These are phyloP conservation scores for Parazoanthus darwini DNA, from an alignment of 92 coral and sea anemone species.

Conservation along the genomic window DNA sequence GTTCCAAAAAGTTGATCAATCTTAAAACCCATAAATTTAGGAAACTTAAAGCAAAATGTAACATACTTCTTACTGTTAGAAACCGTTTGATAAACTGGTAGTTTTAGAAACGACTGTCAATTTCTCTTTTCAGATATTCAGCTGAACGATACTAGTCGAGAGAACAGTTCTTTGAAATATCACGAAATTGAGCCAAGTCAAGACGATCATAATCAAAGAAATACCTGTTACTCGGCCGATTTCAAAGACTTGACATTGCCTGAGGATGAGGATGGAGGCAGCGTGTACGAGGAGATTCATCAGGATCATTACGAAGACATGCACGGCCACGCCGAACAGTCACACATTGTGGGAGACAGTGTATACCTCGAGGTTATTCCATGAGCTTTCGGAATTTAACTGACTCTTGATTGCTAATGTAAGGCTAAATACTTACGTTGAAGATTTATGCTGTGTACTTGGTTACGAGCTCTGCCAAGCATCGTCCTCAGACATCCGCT, in stretches of 20 bases:
- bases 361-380: conserved; percentile 8
- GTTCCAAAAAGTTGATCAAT: too few species aligned
- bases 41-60: too few species aligned
- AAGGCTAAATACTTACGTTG: not conserved
- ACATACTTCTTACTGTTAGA: too few species aligned
- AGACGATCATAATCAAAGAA: not conserved
- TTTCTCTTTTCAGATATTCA: not conserved
- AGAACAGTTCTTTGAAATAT: not conserved
- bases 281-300: not conserved
- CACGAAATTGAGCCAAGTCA: not conserved
- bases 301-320: not conserved
- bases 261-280: conserved; percentile 2
- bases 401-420: too few species aligned
- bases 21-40: too few species aligned
- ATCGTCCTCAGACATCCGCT: too few species aligned
- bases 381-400: not conserved
- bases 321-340: not conserved
- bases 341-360: not conserved
- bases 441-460: not conserved
- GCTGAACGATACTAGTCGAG: not conserved
- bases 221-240: not conserved
- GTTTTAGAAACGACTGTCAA: not conserved
- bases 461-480: not conserved
- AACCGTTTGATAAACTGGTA: not conserved
- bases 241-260: not conserved